phyloP scores from a whole-genome alignment of 1,140 invertebrate genomes.

The Lerema accius region DNA sequence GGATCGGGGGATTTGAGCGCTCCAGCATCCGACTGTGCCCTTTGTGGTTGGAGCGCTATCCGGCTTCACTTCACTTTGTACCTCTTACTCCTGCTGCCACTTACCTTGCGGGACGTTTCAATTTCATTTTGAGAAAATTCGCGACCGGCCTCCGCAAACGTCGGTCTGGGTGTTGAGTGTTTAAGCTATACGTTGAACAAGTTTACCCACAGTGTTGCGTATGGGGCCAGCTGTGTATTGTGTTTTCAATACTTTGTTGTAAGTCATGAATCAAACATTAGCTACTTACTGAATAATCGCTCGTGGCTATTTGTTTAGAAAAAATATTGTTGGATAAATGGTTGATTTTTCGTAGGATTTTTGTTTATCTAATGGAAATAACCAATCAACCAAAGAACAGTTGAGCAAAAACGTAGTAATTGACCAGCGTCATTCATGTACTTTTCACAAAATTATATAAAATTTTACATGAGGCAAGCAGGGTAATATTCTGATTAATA shows the following conservation, averaged over 20 bases:
- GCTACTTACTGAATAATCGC: not conserved
- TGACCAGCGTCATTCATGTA: no score
- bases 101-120: slow-evolving; percentile 78
- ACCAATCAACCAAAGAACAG: no score
- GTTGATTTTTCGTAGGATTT: no score
- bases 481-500: not conserved
- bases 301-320: not conserved
- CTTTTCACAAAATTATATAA: no score
- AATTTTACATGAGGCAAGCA: no score
- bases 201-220: slow-evolving; percentile 3
- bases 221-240: not conserved
- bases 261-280: not conserved
- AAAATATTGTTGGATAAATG: not conserved
- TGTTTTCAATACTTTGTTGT: not conserved
- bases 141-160: not conserved
- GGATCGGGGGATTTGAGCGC: slow-evolving; percentile 78
- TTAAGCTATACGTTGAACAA: slow-evolving; percentile 13
- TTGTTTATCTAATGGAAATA: no score
- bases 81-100: slow-evolving; percentile 75
- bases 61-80: slow-evolving; percentile 78
- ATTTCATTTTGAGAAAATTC: slow-evolving; percentile 57
- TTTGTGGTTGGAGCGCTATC: slow-evolving; percentile 79
- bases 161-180: slow-evolving; percentile 12
- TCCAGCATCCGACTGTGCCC: slow-evolving; percentile 78
- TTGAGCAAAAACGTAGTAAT: no score